These are phyloP conservation scores for Sitobion miscanthi DNA, from an alignment of 1,140 invertebrate species.

Conservation along the genomic window DNA sequence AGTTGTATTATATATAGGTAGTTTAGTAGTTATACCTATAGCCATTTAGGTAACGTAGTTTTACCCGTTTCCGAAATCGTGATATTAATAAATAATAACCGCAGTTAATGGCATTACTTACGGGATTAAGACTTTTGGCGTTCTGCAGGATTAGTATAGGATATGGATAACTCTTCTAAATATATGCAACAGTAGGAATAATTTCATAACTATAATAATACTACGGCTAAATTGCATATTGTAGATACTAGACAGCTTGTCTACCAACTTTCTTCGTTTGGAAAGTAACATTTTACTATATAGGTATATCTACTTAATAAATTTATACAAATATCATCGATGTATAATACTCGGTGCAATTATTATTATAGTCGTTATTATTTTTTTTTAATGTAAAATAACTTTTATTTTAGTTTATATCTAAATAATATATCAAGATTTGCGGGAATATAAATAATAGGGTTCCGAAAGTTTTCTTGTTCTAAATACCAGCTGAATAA, in stretches of 20 bases:
- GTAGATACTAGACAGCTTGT: background rate
- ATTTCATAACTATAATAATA: background rate
- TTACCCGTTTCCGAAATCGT: background rate
- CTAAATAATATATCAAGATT: too few species aligned
- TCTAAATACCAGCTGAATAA: too few species aligned
- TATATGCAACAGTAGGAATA: background rate
- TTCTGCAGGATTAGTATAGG: background rate
- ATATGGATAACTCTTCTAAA: background rate
- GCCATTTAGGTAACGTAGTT: background rate
- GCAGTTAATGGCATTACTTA: background rate
- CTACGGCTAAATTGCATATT: background rate
- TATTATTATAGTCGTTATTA: background rate
- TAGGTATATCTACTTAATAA: too few species aligned
- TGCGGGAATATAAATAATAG: too few species aligned
- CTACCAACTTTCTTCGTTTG: background rate
- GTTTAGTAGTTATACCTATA: background rate
- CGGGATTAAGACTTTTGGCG: background rate
- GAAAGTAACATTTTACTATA: background rate
- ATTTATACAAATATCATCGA: background rate
- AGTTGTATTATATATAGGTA: background rate
- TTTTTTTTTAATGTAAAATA: background rate
- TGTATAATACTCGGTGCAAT: background rate
- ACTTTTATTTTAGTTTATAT: too few species aligned
- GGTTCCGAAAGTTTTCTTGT: too few species aligned
- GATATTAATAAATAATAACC: background rate